Base-by-base conservation (phyloP, 1,140 invertebrate genomes). In the Bombus cullumanus region DNA sequence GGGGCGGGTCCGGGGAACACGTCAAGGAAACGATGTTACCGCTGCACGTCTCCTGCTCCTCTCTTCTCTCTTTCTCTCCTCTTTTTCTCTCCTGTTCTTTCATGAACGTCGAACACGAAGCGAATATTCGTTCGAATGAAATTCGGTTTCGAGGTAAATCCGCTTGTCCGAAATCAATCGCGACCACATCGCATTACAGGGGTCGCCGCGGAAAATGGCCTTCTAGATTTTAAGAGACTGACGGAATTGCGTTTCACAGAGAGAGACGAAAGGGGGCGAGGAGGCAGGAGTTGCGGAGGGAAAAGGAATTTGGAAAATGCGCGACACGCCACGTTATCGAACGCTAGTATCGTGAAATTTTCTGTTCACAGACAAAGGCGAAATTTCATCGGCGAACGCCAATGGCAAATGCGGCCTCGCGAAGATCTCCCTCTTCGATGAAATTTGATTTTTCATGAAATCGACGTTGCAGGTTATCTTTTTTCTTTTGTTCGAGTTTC, bases 151-250 rank as follows among this genome's bases (percentile, higher is more conserved):
- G 18, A n/a, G 73, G 62, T 83, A 83, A 83, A 83, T 83, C 62
- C 72, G 81, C 73, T 83, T 83, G 81, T 77, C 71, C 72, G 57
- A 82, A 82, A 82, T 82, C 81, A 82, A 83, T 83, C 81, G 81
- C 72, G 57, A 75, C 72, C 81, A 75, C 72, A 76, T 83, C 81
- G 81, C 72, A 47, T 83, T 83, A 83, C 72, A 53, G 39, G 59
- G 81, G 53, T 74, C 39, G 62, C 77, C 73, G 15, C 43, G 31
- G 62, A 83, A 73, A 83, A 83, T 83, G 81, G 62, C 81, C 68
- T 68, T 39, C 81, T 62, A 64, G 81, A 77, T 83, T 83, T 83
- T 83, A 83, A 83, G 68, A 75, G 81, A 75, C 39, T 41, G 79
- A 1, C 18, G 81, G 71, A 47, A 82, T 82, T 75, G 57, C 71